Evolutionary conservation across 2,888 invertebrate species (phyloP).

Genomic region (Heliconius cydno): DNA sequence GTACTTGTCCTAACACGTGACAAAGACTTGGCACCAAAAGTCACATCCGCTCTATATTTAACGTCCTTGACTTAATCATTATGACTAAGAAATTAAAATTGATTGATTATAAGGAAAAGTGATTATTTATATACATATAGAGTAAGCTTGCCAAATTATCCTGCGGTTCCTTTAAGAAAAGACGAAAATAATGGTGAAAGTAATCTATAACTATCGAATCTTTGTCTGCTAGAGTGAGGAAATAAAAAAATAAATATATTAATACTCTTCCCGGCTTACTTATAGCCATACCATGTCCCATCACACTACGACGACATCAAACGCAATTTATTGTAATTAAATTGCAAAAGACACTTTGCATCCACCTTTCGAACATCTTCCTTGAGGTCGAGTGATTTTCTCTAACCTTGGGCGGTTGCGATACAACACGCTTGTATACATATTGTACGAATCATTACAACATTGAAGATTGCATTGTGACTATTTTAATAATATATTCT

Average conservation of each 20-base stretch:
- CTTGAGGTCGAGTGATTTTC: slow-evolving; percentile 30
- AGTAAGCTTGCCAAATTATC: no score
- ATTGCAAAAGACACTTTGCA: slow-evolving; percentile 16
- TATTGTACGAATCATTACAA: slow-evolving; percentile 10
- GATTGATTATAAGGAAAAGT: no score
- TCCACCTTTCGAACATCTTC: slow-evolving; percentile 31
- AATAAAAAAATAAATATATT: no score
- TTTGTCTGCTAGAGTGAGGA: no score
- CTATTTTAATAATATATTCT: slow-evolving; percentile 10
- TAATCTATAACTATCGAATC: no score
- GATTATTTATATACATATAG: no score
- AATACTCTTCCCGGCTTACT: background rate
- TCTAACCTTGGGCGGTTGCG: slow-evolving; percentile 29
- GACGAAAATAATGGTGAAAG: no score
- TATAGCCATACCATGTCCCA: background rate
- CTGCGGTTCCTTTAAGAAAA: no score
- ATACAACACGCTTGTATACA: slow-evolving; percentile 16
- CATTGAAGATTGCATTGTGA: slow-evolving; percentile 6
- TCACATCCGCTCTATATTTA: slow-evolving; percentile 32
- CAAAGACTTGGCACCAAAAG: slow-evolving; percentile 39
- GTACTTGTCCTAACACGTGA: slow-evolving; percentile 47
- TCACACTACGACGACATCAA: background rate
- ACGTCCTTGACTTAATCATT: slow-evolving; percentile 3
- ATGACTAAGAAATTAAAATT: no score
- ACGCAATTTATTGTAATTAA: background rate